These are phyloP conservation scores for Stictocephala bisonia DNA, from an alignment of 2,888 invertebrate species.

Conservation along the genomic window DNA sequence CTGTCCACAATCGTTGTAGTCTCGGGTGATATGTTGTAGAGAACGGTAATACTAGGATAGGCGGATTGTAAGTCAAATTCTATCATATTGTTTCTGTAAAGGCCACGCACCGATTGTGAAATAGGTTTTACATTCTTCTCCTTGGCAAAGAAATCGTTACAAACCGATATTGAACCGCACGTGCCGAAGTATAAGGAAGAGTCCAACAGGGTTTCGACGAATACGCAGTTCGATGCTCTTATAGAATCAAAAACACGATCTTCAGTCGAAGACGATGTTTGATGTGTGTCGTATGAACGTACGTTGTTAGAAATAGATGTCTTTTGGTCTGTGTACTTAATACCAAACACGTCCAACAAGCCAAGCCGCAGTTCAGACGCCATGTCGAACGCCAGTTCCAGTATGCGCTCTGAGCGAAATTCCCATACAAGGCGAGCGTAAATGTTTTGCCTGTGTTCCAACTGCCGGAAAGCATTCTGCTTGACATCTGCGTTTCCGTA, in stretches of 20 bases:
- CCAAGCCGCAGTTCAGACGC: not conserved
- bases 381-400: not conserved
- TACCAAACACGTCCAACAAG: not conserved
- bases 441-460: too few relatives aligned
- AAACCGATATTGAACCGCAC: not conserved
- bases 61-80: constrained; percentile 1
- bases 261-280: not conserved
- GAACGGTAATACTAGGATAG: not conserved
- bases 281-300: too few relatives aligned
- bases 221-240: not conserved
- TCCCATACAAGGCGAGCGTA: not conserved
- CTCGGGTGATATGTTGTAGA: not conserved
- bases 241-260: not conserved
- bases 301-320: too few relatives aligned
- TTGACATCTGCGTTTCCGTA: not conserved
- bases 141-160: not conserved
- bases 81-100: not conserved
- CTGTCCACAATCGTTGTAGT: constrained; percentile 5
- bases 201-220: not conserved
- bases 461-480: not conserved
- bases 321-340: too few relatives aligned
- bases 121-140: not conserved
- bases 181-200: not conserved
- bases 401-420: not conserved
- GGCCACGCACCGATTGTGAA: not conserved